Evolutionary conservation across 1,140 invertebrate species (phyloP).

Genomic region (Drosophila subpulchrella): DNA sequence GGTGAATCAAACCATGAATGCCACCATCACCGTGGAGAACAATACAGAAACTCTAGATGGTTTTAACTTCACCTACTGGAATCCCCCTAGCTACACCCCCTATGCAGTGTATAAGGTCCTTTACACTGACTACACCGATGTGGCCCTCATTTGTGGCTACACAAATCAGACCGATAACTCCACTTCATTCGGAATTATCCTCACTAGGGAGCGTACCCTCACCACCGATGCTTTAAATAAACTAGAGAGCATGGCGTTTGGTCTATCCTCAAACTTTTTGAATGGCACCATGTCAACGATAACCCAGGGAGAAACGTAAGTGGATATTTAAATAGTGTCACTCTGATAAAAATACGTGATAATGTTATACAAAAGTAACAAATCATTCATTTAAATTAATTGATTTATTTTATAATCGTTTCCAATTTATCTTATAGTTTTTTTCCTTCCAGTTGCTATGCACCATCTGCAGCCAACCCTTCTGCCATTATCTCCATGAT

Average conservation of each 20-base stretch:
- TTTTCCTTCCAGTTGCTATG: slow-evolving; percentile 50
- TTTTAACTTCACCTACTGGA: slow-evolving; percentile 61
- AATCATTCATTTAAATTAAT: neutral
- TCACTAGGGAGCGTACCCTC: slow-evolving; percentile 49
- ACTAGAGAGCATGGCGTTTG: slow-evolving; percentile 26
- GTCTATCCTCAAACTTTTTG: slow-evolving; percentile 44
- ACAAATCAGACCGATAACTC: slow-evolving; percentile 56
- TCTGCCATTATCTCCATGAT: slow-evolving; percentile 34
- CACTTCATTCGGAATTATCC: slow-evolving; percentile 58
- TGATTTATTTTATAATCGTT: neutral
- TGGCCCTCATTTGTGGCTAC: slow-evolving; percentile 67
- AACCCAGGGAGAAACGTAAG: slow-evolving; percentile 64
- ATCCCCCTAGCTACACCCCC: slow-evolving; percentile 42
- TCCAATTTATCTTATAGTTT: slow-evolving; percentile 10
- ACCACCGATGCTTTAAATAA: slow-evolving; percentile 15
- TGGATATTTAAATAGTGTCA: neutral
- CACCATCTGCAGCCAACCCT: slow-evolving; percentile 42
- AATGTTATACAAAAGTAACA: neutral
- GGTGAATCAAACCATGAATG: slow-evolving; percentile 76
- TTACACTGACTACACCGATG: slow-evolving; percentile 55
- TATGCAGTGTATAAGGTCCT: slow-evolving; percentile 58
- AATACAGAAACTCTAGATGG: neutral
- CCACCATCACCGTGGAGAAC: slow-evolving; percentile 44
- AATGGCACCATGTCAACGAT: slow-evolving; percentile 55
- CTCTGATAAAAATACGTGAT: neutral